Percentiles rank a stretch among this genome's conserved stretches.
phyloP scores from a whole-genome alignment of 2,797 vertebrate genomes.

The Syngnathus rostellatus region DNA sequence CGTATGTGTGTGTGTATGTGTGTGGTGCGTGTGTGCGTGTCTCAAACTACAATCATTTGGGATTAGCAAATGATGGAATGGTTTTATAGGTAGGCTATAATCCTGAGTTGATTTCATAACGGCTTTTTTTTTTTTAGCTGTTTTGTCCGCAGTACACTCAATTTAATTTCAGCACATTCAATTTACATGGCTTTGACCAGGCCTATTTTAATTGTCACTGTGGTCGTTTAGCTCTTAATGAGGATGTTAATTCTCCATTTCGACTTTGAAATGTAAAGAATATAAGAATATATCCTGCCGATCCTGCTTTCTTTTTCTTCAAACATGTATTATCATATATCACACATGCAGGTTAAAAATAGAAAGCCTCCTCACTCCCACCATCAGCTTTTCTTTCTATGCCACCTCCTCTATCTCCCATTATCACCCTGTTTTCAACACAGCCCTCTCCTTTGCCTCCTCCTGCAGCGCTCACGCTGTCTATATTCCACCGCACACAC shows the following conservation, averaged over 20 bases:
- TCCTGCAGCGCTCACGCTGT: constrained; percentile 13
- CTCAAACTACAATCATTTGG: constrained; percentile 44
- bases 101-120: constrained; percentile 54
- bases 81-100: constrained; percentile 40
- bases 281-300: constrained; percentile 9
- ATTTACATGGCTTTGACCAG: constrained; percentile 13
- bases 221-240: constrained; percentile 20
- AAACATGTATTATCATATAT: constrained; percentile 62
- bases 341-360: constrained; percentile 63
- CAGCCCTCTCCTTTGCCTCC: constrained; percentile 42
- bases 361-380: constrained; percentile 55
- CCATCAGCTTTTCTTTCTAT: constrained; percentile 44
- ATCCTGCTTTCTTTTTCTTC: constrained; percentile 27
- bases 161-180: constrained; percentile 43
- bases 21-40: neutral
- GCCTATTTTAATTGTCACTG: constrained; percentile 22
- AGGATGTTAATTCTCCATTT: constrained; percentile 8
- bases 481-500: constrained; percentile 7
- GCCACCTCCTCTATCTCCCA: constrained; percentile 35
- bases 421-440: constrained; percentile 53
- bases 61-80: constrained; percentile 55
- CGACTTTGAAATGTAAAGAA: constrained; percentile 16
- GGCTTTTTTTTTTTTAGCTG: constrained; percentile 17
- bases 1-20: neutral
- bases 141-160: constrained; percentile 27